Percentiles rank a stretch among this genome's conserved stretches.
phyloP scores from a whole-genome alignment of 2,113 vertebrate genomes.

The Hippocampus barbouri region DNA sequence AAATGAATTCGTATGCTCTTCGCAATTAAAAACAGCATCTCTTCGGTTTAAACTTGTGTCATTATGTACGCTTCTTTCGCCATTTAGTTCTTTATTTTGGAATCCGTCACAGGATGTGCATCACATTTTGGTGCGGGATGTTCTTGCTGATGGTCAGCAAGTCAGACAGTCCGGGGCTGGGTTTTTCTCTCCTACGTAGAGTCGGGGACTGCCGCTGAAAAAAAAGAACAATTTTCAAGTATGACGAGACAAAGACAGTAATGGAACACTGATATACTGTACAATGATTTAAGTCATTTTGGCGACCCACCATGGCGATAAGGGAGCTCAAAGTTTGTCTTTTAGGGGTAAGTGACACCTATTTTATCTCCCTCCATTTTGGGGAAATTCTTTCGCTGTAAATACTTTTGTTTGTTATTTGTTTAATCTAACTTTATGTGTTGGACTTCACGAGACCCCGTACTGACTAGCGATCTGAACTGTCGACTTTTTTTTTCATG shows the following conservation, averaged over 20 bases:
- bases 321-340: constrained; percentile 96
- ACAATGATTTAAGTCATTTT: constrained; percentile 39
- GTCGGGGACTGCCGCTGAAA: constrained; percentile 4
- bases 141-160: constrained; percentile 29
- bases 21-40: background rate
- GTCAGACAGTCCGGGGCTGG: constrained; percentile 46
- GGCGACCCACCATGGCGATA: constrained; percentile 75
- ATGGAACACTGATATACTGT: constrained; percentile 12
- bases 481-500: background rate
- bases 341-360: constrained; percentile 85
- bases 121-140: accelerated
- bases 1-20: accelerated
- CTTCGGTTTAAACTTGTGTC: background rate
- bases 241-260: constrained; percentile 50
- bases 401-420: background rate
- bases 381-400: constrained; percentile 48
- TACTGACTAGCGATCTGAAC: background rate
- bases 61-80: background rate
- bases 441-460: background rate
- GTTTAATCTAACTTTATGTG: background rate
- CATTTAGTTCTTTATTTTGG: constrained; percentile 30
- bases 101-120: background rate
- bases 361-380: constrained; percentile 28
- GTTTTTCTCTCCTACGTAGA: constrained; percentile 36
- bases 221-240: constrained; percentile 29